phyloP scores from a whole-genome alignment of 2,113 vertebrate genomes.

The Meleagris gallopavo region DNA sequence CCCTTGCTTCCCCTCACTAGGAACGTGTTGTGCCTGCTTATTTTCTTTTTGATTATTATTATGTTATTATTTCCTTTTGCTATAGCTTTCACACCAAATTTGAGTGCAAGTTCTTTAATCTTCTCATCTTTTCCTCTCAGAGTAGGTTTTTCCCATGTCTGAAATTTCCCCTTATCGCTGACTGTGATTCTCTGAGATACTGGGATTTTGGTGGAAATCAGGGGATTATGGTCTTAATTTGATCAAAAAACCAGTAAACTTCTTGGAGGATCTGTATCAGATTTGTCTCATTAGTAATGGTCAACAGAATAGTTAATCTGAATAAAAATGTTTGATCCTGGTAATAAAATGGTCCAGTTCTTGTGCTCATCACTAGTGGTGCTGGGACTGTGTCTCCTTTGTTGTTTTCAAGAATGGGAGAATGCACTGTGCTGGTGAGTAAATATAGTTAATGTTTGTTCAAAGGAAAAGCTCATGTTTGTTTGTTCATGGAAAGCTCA shows the following conservation, averaged over 20 bases:
- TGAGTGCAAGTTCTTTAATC: not conserved
- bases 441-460: not conserved
- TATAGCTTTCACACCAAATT: not conserved
- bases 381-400: not conserved
- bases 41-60: not conserved
- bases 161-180: not conserved
- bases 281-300: not conserved
- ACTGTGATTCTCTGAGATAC: not conserved
- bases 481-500: not conserved
- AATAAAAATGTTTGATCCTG: not conserved
- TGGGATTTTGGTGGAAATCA: not conserved
- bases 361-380: not conserved
- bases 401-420: not conserved
- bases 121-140: not conserved
- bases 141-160: not conserved
- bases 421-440: not conserved
- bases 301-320: not conserved
- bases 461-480: too few species aligned
- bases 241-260: not conserved
- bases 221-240: not conserved
- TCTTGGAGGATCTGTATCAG: not conserved
- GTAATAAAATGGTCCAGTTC: not conserved
- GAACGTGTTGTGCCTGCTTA: slow-evolving; percentile 1
- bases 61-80: not conserved
- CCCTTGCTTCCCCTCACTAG: not conserved